Conservation (phyloP, 2,113 vertebrate species). For the Hydrolagus affinis region DNA sequence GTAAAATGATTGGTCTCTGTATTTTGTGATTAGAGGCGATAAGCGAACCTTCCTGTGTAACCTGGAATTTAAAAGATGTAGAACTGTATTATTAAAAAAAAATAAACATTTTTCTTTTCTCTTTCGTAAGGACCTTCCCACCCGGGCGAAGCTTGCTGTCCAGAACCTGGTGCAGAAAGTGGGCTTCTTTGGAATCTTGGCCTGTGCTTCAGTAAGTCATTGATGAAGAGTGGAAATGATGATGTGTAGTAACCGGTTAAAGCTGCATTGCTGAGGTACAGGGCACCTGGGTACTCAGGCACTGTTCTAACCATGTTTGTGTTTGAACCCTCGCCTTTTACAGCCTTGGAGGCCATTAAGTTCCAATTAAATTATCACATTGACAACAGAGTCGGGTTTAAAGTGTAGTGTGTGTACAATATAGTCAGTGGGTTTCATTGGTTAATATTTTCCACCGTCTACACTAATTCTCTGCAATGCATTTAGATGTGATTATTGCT, state of each 20-base stretch:
- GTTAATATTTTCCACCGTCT: background rate
- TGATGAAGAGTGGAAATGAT: background rate
- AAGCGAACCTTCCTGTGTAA: background rate
- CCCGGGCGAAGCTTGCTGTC: constrained; percentile 82
- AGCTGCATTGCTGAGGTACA: no score
- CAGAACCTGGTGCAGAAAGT: constrained; percentile 96
- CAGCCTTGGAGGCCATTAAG: no score
- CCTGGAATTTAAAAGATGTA: no score
- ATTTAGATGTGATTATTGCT: no score
- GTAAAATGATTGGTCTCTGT: no score
- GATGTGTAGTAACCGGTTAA: background rate
- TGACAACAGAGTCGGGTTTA: background rate
- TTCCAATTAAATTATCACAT: no score
- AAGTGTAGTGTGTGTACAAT: background rate
- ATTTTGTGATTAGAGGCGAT: background rate
- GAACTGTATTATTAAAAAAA: no score
- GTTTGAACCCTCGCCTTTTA: no score
- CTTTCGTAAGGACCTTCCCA: constrained; percentile 74
- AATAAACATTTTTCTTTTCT: constrained; percentile 29
- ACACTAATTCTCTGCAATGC: background rate
- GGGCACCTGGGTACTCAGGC: no score
- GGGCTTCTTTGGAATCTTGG: constrained; percentile 88
- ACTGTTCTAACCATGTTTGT: no score
- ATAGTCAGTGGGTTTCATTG: background rate
- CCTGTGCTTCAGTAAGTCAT: constrained; percentile 84